Percentiles rank a stretch among this genome's conserved stretches.
phyloP scores from a whole-genome alignment of 2,113 vertebrate species.

The Halcyon senegalensis region DNA sequence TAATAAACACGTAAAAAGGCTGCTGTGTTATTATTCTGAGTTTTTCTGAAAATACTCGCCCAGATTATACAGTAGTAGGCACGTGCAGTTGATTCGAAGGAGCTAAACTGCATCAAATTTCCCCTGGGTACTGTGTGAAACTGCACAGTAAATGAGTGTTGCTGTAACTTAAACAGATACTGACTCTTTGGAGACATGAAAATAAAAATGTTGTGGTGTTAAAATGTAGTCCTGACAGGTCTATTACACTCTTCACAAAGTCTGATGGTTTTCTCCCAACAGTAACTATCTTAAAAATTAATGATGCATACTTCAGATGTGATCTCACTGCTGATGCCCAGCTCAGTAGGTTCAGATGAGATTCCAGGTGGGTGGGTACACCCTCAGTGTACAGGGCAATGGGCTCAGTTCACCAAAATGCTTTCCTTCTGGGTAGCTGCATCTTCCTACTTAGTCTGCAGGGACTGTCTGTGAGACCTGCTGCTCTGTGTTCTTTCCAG shows the following conservation, averaged over 20 bases:
- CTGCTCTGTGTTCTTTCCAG: background rate
- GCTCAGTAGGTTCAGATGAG: background rate
- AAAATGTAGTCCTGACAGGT: background rate
- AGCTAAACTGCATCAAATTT: conserved; percentile 21
- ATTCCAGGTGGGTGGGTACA: background rate
- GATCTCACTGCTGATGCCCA: background rate
- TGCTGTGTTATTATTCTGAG: background rate
- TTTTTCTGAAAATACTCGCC: background rate
- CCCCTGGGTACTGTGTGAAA: conserved; percentile 30
- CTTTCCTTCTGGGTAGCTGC: background rate
- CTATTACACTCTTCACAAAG: conserved; percentile 4
- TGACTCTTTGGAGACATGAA: background rate
- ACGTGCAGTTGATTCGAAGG: background rate
- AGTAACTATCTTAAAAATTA: conserved; percentile 34
- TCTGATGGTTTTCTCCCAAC: background rate
- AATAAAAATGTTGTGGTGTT: conserved; percentile 10
- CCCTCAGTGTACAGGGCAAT: background rate
- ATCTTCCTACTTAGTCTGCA: background rate
- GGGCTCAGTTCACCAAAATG: background rate
- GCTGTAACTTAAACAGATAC: conserved; percentile 36
- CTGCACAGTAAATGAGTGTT: conserved; percentile 25
- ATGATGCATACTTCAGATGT: background rate
- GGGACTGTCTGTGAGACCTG: background rate
- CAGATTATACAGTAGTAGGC: background rate
- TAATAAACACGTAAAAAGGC: background rate